Percentiles rank a stretch among this genome's conserved stretches.
Evolutionary conservation across 2,888 invertebrate species (phyloP).

Genomic region (Opisthograptis luteolata): DNA sequence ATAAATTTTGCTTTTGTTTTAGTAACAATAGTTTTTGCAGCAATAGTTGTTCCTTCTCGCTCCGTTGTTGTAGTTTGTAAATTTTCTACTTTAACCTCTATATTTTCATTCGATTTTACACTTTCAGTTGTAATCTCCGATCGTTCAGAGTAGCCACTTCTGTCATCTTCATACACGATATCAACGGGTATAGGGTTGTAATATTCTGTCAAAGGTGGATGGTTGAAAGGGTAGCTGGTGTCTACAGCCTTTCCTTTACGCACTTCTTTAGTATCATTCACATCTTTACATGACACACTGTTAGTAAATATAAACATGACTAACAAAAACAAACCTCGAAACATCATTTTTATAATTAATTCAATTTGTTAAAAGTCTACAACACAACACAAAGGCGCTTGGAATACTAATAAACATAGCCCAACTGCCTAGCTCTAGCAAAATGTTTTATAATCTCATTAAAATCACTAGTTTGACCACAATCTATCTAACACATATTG

Average conservation of each 20-base stretch:
- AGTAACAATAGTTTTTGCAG: not conserved
- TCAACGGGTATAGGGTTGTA: constrained; percentile 42
- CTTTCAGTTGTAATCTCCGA: constrained; percentile 6
- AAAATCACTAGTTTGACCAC: constrained; percentile 69
- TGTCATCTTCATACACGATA: constrained; percentile 34
- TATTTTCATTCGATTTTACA: not conserved
- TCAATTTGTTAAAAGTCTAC: constrained; percentile 34
- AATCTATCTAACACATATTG: constrained; percentile 27
- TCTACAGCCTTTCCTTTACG: constrained; percentile 1
- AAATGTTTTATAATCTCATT: constrained; percentile 55
- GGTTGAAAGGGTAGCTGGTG: constrained; percentile 43
- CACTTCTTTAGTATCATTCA: constrained; percentile 27
- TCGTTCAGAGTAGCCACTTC: constrained; percentile 7
- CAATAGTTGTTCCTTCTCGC: not conserved
- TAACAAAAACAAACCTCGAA: constrained; percentile 35
- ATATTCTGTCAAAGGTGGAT: constrained; percentile 51
- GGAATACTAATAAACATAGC: constrained; percentile 63
- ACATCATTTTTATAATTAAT: constrained; percentile 17
- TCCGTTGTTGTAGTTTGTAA: not conserved
- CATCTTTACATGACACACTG: constrained; percentile 21
- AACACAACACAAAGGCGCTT: constrained; percentile 59
- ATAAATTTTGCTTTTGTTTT: constrained; percentile 7
- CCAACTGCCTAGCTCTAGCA: constrained; percentile 49
- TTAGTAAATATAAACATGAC: constrained; percentile 31
- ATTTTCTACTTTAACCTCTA: constrained; percentile 6